Evolutionary conservation across 2,888 invertebrate genomes (phyloP).

Genomic region (Malacosoma neustria): DNA sequence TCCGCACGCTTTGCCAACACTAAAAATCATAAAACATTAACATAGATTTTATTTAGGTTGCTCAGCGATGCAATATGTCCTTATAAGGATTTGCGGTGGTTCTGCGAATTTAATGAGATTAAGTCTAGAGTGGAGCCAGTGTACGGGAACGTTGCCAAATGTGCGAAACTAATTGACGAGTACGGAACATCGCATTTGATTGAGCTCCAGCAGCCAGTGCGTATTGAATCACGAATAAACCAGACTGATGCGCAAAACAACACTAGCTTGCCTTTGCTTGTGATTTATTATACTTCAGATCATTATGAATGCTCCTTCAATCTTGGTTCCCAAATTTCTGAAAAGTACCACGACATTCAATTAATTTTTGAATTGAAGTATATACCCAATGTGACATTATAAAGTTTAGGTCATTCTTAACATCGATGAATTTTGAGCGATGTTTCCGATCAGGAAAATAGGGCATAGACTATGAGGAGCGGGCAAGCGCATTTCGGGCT

Average conservation of each 20-base stretch:
- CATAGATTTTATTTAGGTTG: neutral
- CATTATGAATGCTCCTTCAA: too few species aligned
- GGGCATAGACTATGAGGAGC: neutral
- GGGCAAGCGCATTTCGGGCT: conserved; percentile 18
- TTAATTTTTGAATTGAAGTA: too few species aligned
- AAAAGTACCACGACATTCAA: too few species aligned
- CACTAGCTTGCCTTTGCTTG: too few species aligned
- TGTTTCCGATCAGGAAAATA: neutral
- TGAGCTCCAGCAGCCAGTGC: conserved; percentile 34
- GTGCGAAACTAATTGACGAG: conserved; percentile 64
- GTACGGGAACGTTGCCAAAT: conserved; percentile 63
- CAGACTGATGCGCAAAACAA: conserved; percentile 22
- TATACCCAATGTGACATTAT: too few species aligned
- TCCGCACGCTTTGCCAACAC: neutral
- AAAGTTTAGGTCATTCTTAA: too few species aligned
- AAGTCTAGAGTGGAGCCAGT: conserved; percentile 46
- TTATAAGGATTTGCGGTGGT: conserved; percentile 37
- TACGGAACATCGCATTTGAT: conserved; percentile 55
- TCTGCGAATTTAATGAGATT: conserved; percentile 36
- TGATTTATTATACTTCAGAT: too few species aligned
- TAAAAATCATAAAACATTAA: neutral
- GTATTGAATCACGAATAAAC: conserved; percentile 38
- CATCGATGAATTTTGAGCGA: neutral
- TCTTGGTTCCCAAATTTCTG: too few species aligned
- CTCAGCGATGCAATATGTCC: conserved; percentile 29